Conservation (phyloP, 1,140 invertebrate genomes). For the Bombus superbus region DNA sequence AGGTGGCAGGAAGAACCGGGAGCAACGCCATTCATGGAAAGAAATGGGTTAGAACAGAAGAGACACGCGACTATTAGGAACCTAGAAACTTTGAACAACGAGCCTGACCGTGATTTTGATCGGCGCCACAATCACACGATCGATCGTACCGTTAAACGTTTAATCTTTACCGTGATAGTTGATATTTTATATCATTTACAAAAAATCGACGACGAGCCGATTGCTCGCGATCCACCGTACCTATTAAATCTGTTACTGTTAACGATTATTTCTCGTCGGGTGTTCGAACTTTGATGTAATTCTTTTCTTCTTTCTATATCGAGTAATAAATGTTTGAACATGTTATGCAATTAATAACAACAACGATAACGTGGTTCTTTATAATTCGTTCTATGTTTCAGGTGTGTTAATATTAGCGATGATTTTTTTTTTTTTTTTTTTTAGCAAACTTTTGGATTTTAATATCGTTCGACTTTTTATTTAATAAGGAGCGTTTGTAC, state of each 20-base stretch:
- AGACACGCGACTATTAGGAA: constrained; percentile 74
- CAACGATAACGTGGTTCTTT: neutral
- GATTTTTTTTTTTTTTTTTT: neutral
- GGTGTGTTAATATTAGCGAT: neutral
- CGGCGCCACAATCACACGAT: neutral
- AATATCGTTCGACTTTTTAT: neutral
- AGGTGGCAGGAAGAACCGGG: neutral
- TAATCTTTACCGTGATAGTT: no score
- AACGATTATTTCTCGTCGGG: neutral
- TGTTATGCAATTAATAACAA: neutral
- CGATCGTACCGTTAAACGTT: neutral
- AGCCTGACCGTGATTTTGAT: neutral
- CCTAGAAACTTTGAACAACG: constrained; percentile 45
- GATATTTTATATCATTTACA: neutral
- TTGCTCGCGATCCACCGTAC: neutral
- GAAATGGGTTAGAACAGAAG: constrained; percentile 78
- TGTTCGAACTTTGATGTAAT: neutral
- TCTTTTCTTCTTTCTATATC: neutral
- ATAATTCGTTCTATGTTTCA: neutral
- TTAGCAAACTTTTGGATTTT: neutral
- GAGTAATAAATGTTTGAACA: neutral
- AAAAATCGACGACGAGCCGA: neutral
- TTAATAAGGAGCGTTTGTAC: neutral
- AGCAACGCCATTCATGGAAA: constrained; percentile 58
- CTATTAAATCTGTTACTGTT: neutral